Percentiles rank a stretch among this genome's conserved stretches.
phyloP scores from a whole-genome alignment of 2,888 invertebrate genomes.

The Agrotis clavis region DNA sequence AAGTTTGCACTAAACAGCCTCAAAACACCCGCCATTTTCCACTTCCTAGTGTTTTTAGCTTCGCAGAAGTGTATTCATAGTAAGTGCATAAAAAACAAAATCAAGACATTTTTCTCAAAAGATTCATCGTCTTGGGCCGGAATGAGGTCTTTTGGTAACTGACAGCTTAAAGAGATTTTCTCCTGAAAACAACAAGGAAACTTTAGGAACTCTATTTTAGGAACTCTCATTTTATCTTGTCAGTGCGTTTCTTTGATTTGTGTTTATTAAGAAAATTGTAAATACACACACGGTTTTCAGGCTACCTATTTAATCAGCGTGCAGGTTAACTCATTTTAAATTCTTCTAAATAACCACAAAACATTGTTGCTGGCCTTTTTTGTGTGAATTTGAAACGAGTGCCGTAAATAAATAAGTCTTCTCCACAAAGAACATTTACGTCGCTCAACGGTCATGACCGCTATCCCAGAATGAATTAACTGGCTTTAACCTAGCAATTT shows the following conservation, averaged over 20 bases:
- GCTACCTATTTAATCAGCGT: neutral
- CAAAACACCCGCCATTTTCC: no score
- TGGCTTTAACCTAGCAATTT: constrained; percentile 56
- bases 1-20: no score
- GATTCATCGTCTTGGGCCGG: neutral
- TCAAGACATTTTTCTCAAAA: neutral
- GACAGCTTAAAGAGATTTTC: constrained; percentile 25
- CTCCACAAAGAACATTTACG: constrained; percentile 70
- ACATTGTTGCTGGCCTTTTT: constrained; percentile 62
- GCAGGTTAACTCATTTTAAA: constrained; percentile 57
- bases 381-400: constrained; percentile 66
- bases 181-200: constrained; percentile 24
- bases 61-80: no score
- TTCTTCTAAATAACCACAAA: constrained; percentile 62
- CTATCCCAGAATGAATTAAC: constrained; percentile 65
- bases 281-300: neutral
- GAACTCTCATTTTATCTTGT: neutral
- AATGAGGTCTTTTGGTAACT: constrained; percentile 18
- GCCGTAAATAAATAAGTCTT: constrained; percentile 69
- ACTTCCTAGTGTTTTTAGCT: no score
- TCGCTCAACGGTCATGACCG: constrained; percentile 58
- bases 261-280: no score
- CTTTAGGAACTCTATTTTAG: constrained; percentile 21
- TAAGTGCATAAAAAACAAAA: neutral
- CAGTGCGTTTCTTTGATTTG: neutral